These are phyloP conservation scores for Orestias chungarensis DNA, from an alignment of 2,797 vertebrate species.

Conservation along the genomic window DNA sequence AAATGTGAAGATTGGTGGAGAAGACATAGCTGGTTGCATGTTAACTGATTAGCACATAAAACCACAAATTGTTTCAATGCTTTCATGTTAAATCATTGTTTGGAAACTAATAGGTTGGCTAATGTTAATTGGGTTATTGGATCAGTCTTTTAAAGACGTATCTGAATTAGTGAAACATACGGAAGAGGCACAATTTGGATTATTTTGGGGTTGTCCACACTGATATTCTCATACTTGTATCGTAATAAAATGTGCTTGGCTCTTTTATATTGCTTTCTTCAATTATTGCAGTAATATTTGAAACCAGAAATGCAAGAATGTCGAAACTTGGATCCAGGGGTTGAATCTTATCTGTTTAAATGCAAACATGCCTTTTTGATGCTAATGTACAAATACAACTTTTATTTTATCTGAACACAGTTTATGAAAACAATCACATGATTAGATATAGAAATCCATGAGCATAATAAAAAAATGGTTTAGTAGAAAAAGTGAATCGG, in stretches of 20 bases:
- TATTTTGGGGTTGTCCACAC: too few species aligned
- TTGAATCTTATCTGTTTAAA: too few species aligned
- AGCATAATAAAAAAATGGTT: neutral
- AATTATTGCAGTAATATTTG: neutral
- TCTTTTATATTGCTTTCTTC: neutral
- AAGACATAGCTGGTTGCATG: neutral
- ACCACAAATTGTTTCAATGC: neutral
- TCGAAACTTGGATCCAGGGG: too few species aligned
- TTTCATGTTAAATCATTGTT: neutral
- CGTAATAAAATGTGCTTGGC: neutral
- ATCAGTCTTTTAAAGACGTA: too few species aligned
- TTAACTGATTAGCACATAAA: neutral
- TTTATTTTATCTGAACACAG: neutral
- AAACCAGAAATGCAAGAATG: neutral
- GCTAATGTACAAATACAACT: neutral
- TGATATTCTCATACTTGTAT: neutral
- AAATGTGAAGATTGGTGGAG: neutral
- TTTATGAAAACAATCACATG: too few species aligned
- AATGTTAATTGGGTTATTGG: neutral
- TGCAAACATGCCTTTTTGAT: too few species aligned
- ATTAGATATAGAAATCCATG: neutral
- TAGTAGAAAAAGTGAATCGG: neutral
- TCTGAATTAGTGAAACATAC: too few species aligned
- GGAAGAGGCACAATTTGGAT: too few species aligned
- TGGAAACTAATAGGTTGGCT: neutral